Evolutionary conservation across 2,113 vertebrate species (phyloP), one percentile per base, ranked within the genome.

Genomic region (Orthochromis malagaraziensis): DNA sequence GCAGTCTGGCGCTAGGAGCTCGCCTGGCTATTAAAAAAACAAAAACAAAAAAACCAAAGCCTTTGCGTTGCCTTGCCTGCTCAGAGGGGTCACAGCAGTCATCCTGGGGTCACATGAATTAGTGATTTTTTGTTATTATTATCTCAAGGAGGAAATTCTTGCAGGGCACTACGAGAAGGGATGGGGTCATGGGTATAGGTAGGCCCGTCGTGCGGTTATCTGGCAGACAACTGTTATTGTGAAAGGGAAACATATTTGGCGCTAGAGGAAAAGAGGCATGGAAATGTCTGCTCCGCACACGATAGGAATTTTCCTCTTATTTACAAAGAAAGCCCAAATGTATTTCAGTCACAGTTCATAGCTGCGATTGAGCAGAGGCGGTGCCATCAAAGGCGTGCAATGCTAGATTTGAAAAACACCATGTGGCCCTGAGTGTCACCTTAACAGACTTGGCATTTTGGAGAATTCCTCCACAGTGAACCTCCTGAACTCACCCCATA

Each of bases 121-220:
- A 90, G 90, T 84, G 38, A 55, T 91, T 92, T 95, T 95, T 89
- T 95, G 93, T 95, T 94, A 92, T 95, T 91, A 92, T 94, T 92
- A 91, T 91, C 92, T 65, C 70, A 54, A 68, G 87, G 89, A 95
- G 93, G 94, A 95, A 91, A 95, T 95, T 96, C 92, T 93, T 94
- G 57, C 24, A 57, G 86, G 88, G 73, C 83, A 83, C 88, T 75
- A 54, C 26, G 57, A 81, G 86, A 65, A 24, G 35, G 75, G 70
- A 38, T 24, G 83, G 85, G 88, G 80, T 90, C 90, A 84, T 63
- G 85, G 81, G 83, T 87, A 83, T 80, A 91, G 91, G 85, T 90
- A 92, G 91, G 92, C 89, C 90, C 87, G 73, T 89, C 35, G 35
- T 80, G 79, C 42, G 16, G 84, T 84, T 63, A 73, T 82, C 84